Base-by-base conservation (phyloP, 2,888 invertebrate species). In the Zygogramma bicolorata region DNA sequence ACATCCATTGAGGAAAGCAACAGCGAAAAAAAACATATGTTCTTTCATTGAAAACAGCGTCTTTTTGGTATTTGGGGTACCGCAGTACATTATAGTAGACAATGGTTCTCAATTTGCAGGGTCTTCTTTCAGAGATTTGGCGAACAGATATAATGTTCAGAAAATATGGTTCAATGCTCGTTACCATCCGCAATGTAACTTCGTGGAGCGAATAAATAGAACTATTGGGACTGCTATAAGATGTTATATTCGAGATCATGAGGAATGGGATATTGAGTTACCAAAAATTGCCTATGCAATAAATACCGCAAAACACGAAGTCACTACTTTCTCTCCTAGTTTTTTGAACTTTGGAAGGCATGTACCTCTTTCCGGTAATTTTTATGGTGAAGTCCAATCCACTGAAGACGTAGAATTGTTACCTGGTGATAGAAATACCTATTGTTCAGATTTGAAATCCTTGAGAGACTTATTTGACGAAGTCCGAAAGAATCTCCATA, bases 101-200 rank as follows among this genome's bases (percentile, higher is more conserved):
- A 77, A 75, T 68, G 71, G 66, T 18, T 58, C 15, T 27, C 65
- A 67, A 15, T 75, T 77, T 58, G 46, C 38, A 18, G 68, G 63
- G 31, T 63, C 58, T 8, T 61, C 66, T n/a, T n/a, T n/a, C n/a
- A n/a, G n/a, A n/a, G n/a, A n/a, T n/a, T n/a, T n/a, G n/a, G n/a
- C n/a, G n/a, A n/a, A n/a, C n/a, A n/a, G n/a, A n/a, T 77, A 78
- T 46, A 59, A 74, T 40, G 73, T 79, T 27, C 72, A 74, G 59
- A 76, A 75, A 38, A 75, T 75, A 6, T 77, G 67, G 69, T 77
- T 71, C 62, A 83, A 79, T 46, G 75, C 81, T 0, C 40, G 68
- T 7, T 84, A 85, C 68, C 80, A 82, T 18, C 83, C 85, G 0
- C 85, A 85, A 74, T 71, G 74, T 1, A 85, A 85, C 66, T 81